A percentile compares a stretch with the other conserved stretches of the same genome.
phyloP scores from a whole-genome alignment of 2,797 vertebrate genomes.

The Onychomys torridus region DNA sequence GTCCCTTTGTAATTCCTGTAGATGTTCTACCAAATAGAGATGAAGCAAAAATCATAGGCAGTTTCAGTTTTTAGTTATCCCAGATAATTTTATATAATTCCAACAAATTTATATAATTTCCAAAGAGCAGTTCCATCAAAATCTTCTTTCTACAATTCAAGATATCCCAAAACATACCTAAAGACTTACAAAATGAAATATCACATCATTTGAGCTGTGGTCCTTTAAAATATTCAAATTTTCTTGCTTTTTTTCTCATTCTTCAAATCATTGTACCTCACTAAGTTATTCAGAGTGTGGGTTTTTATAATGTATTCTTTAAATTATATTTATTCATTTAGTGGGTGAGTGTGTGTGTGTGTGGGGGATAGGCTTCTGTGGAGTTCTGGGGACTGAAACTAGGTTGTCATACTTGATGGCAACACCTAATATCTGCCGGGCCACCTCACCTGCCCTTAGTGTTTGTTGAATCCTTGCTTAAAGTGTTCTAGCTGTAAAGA shows the following conservation, averaged over 20 bases:
- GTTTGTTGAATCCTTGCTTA: conserved; percentile 26
- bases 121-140: neutral
- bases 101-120: conserved; percentile 29
- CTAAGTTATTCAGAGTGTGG: conserved; percentile 2
- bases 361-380: neutral
- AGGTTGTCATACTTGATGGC: neutral
- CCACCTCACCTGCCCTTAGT: neutral
- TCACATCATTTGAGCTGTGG: neutral
- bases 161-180: conserved; percentile 13
- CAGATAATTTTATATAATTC: conserved; percentile 44
- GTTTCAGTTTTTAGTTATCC: conserved; percentile 38
- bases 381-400: neutral
- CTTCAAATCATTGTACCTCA: conserved; percentile 34
- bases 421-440: neutral
- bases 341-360: neutral
- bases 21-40: conserved; percentile 23
- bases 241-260: conserved; percentile 18
- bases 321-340: neutral
- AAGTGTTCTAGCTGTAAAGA: conserved; percentile 27
- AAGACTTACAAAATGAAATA: conserved; percentile 51
- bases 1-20: conserved; percentile 39
- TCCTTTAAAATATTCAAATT: conserved; percentile 51
- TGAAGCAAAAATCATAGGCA: neutral
- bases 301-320: neutral
- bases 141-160: conserved; percentile 30